phyloP scores from a whole-genome alignment of 2,888 invertebrate genomes.

The Microctonus brassicae region DNA sequence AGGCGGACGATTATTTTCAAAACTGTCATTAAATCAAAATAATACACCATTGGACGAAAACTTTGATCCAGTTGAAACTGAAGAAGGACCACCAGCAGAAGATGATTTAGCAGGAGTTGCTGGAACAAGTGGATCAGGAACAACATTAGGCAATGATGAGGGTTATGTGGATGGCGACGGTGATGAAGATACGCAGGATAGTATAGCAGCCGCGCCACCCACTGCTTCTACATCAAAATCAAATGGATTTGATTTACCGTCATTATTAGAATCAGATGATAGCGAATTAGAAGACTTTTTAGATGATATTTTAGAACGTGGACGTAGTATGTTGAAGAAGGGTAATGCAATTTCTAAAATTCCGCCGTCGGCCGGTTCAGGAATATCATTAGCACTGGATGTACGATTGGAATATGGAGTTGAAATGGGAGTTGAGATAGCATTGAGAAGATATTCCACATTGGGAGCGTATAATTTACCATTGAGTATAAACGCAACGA shows the following conservation, averaged over 20 bases:
- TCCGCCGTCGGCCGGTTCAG: slow-evolving; percentile 59
- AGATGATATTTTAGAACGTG: slow-evolving; percentile 77
- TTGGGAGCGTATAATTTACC: slow-evolving; percentile 76
- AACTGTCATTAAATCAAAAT: slow-evolving; percentile 54
- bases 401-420: slow-evolving; percentile 85
- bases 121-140: slow-evolving; percentile 54
- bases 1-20: slow-evolving; percentile 66
- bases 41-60: slow-evolving; percentile 57
- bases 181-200: slow-evolving; percentile 65
- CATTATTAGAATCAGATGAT: slow-evolving; percentile 85
- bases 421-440: slow-evolving; percentile 83
- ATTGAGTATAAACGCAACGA: slow-evolving; percentile 71
- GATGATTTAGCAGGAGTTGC: slow-evolving; percentile 54
- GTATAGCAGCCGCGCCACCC: slow-evolving; percentile 50
- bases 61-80: slow-evolving; percentile 41
- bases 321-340: slow-evolving; percentile 74
- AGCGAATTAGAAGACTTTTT: slow-evolving; percentile 85
- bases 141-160: slow-evolving; percentile 57
- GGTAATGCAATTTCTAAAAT: slow-evolving; percentile 67
- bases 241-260: slow-evolving; percentile 73
- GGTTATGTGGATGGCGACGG: slow-evolving; percentile 58
- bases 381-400: slow-evolving; percentile 80
- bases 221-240: slow-evolving; percentile 64
- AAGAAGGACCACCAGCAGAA: slow-evolving; percentile 54
- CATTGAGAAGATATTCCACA: slow-evolving; percentile 79